A percentile compares a stretch with the other conserved stretches of the same genome.
These are phyloP conservation scores for Porites evermanni DNA, from an alignment of 92 coral and sea anemone species.

Conservation along the genomic window DNA sequence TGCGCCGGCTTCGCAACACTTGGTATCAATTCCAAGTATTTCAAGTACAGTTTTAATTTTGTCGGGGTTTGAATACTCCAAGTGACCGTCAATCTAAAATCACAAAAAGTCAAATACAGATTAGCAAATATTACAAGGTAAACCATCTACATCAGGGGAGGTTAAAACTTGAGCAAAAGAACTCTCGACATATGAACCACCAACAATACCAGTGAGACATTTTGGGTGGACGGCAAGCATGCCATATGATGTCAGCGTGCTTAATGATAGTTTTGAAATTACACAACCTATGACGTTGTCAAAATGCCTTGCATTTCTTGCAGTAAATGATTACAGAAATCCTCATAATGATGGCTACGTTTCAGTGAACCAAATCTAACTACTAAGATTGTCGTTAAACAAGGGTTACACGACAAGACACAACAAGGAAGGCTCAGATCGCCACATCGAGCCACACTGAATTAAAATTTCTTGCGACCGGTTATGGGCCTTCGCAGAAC, in stretches of 20 bases:
- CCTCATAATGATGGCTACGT: background rate
- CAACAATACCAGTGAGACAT: too few species aligned
- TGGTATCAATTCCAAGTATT: slow-evolving; percentile 58
- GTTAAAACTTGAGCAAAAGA: background rate
- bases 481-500: too few species aligned
- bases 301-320: too few species aligned
- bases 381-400: background rate
- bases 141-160: background rate
- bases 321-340: too few species aligned
- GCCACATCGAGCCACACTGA: too few species aligned
- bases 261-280: background rate
- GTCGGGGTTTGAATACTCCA: slow-evolving; percentile 78
- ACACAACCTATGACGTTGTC: background rate
- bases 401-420: too few species aligned
- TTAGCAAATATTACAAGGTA: background rate
- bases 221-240: too few species aligned
- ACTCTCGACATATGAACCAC: too few species aligned
- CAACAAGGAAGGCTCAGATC: too few species aligned
- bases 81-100: slow-evolving; percentile 68
- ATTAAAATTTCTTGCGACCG: too few species aligned
- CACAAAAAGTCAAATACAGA: background rate
- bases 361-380: background rate
- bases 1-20: background rate
- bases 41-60: slow-evolving; percentile 67
- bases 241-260: background rate